Evolutionary conservation across 2,888 invertebrate species (phyloP).

Genomic region (Maniola hyperantus): DNA sequence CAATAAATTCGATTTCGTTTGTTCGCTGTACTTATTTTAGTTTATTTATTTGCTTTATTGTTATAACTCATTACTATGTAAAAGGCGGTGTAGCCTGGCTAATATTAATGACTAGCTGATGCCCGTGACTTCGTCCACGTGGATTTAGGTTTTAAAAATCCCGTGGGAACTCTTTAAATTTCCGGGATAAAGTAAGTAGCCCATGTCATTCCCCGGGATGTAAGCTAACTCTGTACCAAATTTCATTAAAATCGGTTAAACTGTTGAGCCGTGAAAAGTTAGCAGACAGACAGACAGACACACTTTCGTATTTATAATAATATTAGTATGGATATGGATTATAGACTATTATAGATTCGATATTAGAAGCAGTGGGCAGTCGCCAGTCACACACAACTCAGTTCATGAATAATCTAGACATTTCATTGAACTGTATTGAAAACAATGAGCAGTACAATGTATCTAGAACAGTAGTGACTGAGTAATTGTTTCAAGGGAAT

Average conservation of each 20-base stretch:
- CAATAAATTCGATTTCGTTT: not conserved
- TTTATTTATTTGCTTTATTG: slow-evolving; percentile 2
- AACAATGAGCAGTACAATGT: slow-evolving; percentile 1
- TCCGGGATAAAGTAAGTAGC: too few species aligned
- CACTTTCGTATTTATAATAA: too few species aligned
- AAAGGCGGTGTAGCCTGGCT: not conserved
- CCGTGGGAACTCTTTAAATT: too few species aligned
- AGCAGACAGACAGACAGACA: too few species aligned
- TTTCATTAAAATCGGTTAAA: too few species aligned
- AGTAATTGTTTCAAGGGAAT: slow-evolving; percentile 15
- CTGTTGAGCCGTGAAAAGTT: too few species aligned
- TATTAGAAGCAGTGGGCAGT: not conserved
- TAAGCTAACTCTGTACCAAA: too few species aligned
- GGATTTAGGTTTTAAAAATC: too few species aligned
- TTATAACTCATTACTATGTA: not conserved
- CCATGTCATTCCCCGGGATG: too few species aligned
- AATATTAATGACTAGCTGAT: too few species aligned
- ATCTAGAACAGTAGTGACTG: not conserved
- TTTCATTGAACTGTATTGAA: not conserved
- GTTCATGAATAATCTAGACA: not conserved
- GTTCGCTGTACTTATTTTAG: not conserved
- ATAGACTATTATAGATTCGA: not conserved
- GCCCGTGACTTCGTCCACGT: too few species aligned
- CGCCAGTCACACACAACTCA: not conserved
- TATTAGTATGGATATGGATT: too few species aligned